These are phyloP conservation scores for Xyrauchen texanus DNA, from an alignment of 2,113 vertebrate species.

Conservation along the genomic window DNA sequence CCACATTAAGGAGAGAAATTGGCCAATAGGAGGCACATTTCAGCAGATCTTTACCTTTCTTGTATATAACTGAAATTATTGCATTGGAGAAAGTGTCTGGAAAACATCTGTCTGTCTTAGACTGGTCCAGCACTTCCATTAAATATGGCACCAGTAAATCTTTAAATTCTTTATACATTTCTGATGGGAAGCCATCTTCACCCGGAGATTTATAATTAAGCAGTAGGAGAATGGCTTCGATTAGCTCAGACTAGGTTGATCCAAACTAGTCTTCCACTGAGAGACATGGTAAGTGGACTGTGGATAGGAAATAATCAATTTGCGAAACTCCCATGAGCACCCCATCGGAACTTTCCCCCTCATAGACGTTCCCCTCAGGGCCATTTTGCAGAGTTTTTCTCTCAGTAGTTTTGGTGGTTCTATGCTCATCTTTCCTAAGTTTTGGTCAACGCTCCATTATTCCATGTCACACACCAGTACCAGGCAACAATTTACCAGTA, in stretches of 20 bases:
- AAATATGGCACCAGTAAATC: not conserved
- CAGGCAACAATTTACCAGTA: no score
- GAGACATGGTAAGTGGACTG: not conserved
- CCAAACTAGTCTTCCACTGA: constrained; percentile 1
- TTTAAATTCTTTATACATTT: not conserved
- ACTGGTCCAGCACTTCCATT: not conserved
- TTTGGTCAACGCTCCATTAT: no score
- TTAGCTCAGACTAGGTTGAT: not conserved
- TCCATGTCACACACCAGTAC: no score
- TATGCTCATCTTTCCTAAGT: no score
- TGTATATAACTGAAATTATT: not conserved
- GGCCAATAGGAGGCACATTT: constrained; percentile 9
- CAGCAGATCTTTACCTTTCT: not conserved
- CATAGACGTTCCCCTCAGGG: no score
- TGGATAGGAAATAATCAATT: not conserved
- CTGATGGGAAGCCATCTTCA: not conserved
- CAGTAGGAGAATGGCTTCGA: not conserved
- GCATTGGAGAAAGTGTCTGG: not conserved
- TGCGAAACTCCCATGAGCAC: no score
- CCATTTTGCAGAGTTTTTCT: no score
- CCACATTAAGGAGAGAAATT: constrained; percentile 18
- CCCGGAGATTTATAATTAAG: not conserved
- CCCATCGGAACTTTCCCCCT: no score
- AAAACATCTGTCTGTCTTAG: not conserved
- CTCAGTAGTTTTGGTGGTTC: no score